These are phyloP conservation scores for Diaprepes abbreviatus DNA, from an alignment of 2,888 invertebrate genomes.

Conservation along the genomic window DNA sequence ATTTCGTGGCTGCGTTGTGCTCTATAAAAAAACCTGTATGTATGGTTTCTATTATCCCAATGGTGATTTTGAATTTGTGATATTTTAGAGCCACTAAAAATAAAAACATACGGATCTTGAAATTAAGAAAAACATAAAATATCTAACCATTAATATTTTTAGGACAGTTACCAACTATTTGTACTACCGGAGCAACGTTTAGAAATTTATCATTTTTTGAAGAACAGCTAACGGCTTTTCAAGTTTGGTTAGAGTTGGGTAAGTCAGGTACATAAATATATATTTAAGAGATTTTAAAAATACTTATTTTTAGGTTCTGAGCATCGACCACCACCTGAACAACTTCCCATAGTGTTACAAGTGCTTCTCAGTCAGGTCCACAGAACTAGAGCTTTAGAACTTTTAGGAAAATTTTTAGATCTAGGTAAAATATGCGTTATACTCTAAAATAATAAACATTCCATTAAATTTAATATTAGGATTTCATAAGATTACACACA, in stretches of 20 bases:
- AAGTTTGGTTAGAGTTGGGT: constrained; percentile 91
- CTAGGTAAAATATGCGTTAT: too few species aligned
- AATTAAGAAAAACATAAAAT: too few species aligned
- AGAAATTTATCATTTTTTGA: constrained; percentile 94
- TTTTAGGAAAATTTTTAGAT: constrained; percentile 94
- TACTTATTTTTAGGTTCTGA: constrained; percentile 70
- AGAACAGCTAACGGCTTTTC: constrained; percentile 97
- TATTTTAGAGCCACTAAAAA: too few species aligned
- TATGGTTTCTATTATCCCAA: too few species aligned
- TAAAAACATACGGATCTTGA: too few species aligned
- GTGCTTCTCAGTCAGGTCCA: constrained; percentile 85
- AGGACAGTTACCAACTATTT: constrained; percentile 86
- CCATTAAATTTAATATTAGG: too few species aligned
- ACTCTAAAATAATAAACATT: too few species aligned
- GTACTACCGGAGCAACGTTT: constrained; percentile 75
- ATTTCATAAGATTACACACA: too few species aligned
- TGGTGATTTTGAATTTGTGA: too few species aligned
- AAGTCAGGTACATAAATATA: constrained; percentile 50
- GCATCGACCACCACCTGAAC: constrained; percentile 89
- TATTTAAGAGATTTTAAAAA: not conserved
- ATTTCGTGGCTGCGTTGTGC: too few species aligned
- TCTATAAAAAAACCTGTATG: too few species aligned
- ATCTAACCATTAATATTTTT: too few species aligned
- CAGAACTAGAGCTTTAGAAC: constrained; percentile 92
- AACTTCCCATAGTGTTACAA: constrained; percentile 97